Evolutionary conservation across 2,797 vertebrate species (phyloP), one percentile per base, ranked within the genome.

Genomic region (Pyrocephalus nanus): DNA sequence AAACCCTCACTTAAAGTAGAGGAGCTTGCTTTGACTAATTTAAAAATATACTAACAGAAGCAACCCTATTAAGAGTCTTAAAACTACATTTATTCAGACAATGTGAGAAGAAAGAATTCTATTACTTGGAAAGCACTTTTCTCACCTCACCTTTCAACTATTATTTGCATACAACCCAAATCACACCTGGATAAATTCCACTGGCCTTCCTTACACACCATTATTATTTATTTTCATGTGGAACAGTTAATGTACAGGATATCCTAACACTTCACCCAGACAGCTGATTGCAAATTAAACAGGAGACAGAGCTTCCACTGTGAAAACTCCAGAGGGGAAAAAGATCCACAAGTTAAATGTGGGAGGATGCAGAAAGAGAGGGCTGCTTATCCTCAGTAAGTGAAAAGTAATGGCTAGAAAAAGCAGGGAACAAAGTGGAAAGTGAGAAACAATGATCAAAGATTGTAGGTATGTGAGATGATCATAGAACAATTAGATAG

Each of bases 141-240:
- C 71, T 88, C 40, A 61, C 48, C 65, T 84, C 73, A 71, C 66
- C 58, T 82, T 75, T 69, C 66, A 72, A 58, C 47, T 50, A 54
- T 79, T 93, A 69, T 71, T 91, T 90, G 77, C 47, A 71, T 76
- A 88, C 17, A 92, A 57, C 14, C 10, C 45, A 88, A 84, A 86
- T 57, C 77, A 87, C n/a, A 70, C 57, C 75, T 53, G 70, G 87
- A 93, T 78, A 90, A 91, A 90, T 88, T 90, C 58, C 77, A 65
- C 66, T 69, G 43, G 36, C 73, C 51, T 95, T 88, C 60, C 61
- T 75, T 66, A 60, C 6, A 5, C 58, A 88, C 15, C 12, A 58
- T 54, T 26, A 57, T 70, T 61, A 84, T 77, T 82, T 93, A 91
- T 65, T 89, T 73, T 90, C 38, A 40, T 26, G 65, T 5, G 54